Evolutionary conservation across 2,888 invertebrate species (phyloP).

Genomic region (Miltochrista miniata): DNA sequence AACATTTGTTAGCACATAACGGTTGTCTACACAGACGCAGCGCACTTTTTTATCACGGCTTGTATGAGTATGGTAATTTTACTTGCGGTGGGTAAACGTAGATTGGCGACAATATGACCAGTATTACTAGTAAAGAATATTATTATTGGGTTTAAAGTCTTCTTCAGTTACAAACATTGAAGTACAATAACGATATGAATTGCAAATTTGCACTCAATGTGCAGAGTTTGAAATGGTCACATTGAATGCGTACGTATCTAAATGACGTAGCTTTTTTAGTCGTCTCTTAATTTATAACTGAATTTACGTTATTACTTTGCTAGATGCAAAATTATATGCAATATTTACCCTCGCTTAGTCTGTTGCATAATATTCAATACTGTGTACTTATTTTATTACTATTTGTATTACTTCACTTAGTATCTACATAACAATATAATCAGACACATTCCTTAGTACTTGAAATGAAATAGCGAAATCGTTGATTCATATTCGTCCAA

Average conservation of each 20-base stretch:
- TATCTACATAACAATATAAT: slow-evolving; percentile 17
- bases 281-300: too few relatives aligned
- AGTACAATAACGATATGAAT: neutral
- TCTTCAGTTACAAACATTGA: too few relatives aligned
- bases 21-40: slow-evolving; percentile 3
- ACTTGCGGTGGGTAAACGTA: slow-evolving; percentile 12
- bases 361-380: too few relatives aligned
- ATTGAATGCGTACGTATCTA: neutral
- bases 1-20: slow-evolving; percentile 41
- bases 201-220: neutral
- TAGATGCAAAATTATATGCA: too few relatives aligned
- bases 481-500: slow-evolving; percentile 46
- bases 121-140: neutral
- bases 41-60: slow-evolving; percentile 13
- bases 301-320: too few relatives aligned
- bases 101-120: slow-evolving; percentile 1
- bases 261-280: too few relatives aligned
- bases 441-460: slow-evolving; percentile 21
- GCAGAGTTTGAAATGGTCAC: neutral
- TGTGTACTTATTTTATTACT: too few relatives aligned
- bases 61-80: slow-evolving; percentile 19
- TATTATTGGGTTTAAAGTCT: too few relatives aligned
- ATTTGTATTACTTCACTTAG: neutral
- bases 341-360: too few relatives aligned
- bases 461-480: slow-evolving; percentile 42